Conservation (phyloP, 2,113 vertebrate species). For the Todiramphus chloris region DNA sequence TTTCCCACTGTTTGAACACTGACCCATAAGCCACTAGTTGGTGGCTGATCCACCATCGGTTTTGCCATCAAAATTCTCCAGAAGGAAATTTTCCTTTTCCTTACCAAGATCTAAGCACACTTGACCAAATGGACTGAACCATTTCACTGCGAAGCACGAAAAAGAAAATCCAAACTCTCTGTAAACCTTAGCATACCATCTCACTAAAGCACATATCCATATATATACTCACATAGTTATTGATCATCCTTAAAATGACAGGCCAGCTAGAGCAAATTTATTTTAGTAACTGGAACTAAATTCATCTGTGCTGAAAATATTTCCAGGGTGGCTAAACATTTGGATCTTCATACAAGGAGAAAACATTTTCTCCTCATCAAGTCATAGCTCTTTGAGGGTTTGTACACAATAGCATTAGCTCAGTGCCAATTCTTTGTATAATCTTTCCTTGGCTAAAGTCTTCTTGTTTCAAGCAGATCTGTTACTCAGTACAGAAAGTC, state of each 20-base stretch:
- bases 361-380: slow-evolving; percentile 41
- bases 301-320: not conserved
- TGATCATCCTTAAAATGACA: not conserved
- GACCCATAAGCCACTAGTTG: not conserved
- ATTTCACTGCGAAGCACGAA: not conserved
- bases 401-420: not conserved
- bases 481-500: not conserved
- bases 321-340: slow-evolving; percentile 6
- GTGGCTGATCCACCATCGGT: not conserved
- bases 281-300: not conserved
- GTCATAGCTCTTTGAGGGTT: slow-evolving; percentile 7
- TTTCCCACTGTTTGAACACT: not conserved
- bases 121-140: not conserved
- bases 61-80: not conserved
- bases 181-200: not conserved
- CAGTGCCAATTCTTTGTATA: not conserved
- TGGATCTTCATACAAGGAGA: not conserved
- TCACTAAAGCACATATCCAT: not conserved
- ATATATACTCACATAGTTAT: not conserved
- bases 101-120: not conserved
- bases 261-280: not conserved
- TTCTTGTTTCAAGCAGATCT: slow-evolving; percentile 3
- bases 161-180: not conserved
- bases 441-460: not conserved
- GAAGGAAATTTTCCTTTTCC: not conserved